phyloP scores from a whole-genome alignment of 2,888 invertebrate species.

The Pyrgus malvae region DNA sequence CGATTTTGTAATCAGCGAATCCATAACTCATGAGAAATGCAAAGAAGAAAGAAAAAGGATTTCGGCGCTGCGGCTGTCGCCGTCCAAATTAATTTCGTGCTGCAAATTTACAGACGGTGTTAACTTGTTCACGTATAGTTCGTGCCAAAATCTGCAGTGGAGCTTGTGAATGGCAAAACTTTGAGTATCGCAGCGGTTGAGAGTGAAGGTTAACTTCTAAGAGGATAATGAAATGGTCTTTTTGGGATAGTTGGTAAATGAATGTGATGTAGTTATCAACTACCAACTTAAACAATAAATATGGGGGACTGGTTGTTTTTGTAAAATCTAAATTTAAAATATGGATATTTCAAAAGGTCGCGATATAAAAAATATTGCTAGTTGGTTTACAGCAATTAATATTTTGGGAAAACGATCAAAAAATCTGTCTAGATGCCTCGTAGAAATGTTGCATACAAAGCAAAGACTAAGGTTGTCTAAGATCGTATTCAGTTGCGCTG shows the following conservation, averaged over 20 bases:
- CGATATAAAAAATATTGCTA: too few relatives aligned
- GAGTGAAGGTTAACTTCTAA: background rate
- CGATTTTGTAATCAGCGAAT: background rate
- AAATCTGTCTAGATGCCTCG: too few relatives aligned
- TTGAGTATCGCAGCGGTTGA: constrained; percentile 25
- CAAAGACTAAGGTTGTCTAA: too few relatives aligned
- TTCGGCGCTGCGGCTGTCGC: constrained; percentile 40
- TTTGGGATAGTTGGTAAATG: background rate
- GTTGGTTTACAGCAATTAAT: too few relatives aligned
- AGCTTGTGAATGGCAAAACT: constrained; percentile 50
- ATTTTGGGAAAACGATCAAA: too few relatives aligned
- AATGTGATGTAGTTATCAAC: background rate
- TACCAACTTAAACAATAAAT: background rate
- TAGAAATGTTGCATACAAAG: too few relatives aligned
- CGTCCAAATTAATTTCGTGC: constrained; percentile 65
- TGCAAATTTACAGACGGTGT: constrained; percentile 61
- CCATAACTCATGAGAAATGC: constrained; percentile 12
- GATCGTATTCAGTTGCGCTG: too few relatives aligned
- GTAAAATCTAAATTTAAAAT: too few relatives aligned
- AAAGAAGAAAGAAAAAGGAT: constrained; percentile 25
- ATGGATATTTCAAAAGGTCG: too few relatives aligned
- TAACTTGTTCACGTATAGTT: constrained; percentile 49
- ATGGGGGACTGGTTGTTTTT: too few relatives aligned
- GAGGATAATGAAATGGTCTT: background rate
- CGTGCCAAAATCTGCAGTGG: constrained; percentile 49